Base-by-base conservation (phyloP, 1,140 invertebrate species). In the Tetragonula clypearis region DNA sequence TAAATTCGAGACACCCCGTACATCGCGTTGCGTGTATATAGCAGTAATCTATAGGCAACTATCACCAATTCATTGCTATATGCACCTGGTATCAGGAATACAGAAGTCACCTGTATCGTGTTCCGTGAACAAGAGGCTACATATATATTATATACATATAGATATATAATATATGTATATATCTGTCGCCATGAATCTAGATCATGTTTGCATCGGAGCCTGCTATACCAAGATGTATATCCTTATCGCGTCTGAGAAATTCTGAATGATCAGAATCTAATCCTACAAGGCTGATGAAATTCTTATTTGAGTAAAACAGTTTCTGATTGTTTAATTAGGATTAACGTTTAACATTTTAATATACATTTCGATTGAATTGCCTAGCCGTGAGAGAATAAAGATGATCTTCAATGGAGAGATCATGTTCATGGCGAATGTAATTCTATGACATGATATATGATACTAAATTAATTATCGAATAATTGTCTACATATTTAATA, bases 151-250 rank as follows among this genome's bases (percentile, higher is more conserved):
- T 35, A 56, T 56, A 56, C 15, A 56, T 56, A 56, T 3, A 56
- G 55, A 56, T 17, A 56, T 17, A 56, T 2, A 19, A 56, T 56
- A 58, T 58, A 56, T n/a, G 17, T 30, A 66, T 66, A 77, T 77
- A 35, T 62, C 56, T 77, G 23, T 30, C 8, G 35, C 23, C 35
- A 65, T 49, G 75, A 65, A 77, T 49, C 23, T 5, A 17, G 35
- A 77, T 77, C 58, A n/a, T 49, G 35, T 65, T 78, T 78, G 41
- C 75, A 23, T 78, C 75, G 23, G 41, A 65, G 62, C 23, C n/a
- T 17, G 8, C 35, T 49, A 26, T 49, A 53, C 58, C 35, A 15
- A 49, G 15, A 19, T 62, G 41, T 62, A 30, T 30, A 30, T 60
- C 60, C 62, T 78, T 30, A 65, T 78, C 62, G 11, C 26, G 30